Conservation (phyloP, 35 echinoderm and acorn worm species). For the Ophioderma brevispina region DNA sequence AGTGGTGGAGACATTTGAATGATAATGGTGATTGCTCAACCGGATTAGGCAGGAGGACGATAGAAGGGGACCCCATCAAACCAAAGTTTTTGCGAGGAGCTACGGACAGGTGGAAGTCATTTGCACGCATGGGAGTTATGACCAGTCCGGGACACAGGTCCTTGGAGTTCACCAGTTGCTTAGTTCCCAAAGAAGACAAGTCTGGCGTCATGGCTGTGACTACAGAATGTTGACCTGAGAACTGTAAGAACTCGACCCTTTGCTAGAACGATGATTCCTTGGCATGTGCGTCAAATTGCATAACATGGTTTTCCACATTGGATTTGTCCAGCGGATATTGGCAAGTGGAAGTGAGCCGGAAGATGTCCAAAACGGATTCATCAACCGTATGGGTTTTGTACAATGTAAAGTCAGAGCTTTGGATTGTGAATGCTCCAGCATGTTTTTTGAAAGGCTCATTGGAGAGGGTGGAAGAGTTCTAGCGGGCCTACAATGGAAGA, state of each 20-base stretch:
- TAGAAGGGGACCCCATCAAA: too few relatives aligned
- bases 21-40: too few relatives aligned
- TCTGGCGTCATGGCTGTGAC: conserved; percentile 24
- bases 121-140: too few relatives aligned
- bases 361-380: conserved; percentile 25
- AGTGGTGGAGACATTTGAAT: too few relatives aligned
- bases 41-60: too few relatives aligned
- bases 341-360: conserved; percentile 39
- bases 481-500: conserved; percentile 48
- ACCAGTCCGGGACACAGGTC: too few relatives aligned
- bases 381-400: too few relatives aligned
- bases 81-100: too few relatives aligned
- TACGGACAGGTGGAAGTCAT: too few relatives aligned
- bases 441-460: neutral
- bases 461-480: neutral
- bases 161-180: too few relatives aligned
- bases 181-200: conserved; percentile 2
- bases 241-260: conserved; percentile 45
- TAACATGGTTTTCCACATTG: conserved; percentile 21
- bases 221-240: conserved; percentile 31
- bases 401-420: too few relatives aligned
- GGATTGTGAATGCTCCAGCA: conserved; percentile 63
- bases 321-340: conserved; percentile 37
- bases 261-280: conserved; percentile 54
- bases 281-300: conserved; percentile 11